Conservation (phyloP, 2,888 invertebrate genomes). For the Lasioglossum pauxillum region DNA sequence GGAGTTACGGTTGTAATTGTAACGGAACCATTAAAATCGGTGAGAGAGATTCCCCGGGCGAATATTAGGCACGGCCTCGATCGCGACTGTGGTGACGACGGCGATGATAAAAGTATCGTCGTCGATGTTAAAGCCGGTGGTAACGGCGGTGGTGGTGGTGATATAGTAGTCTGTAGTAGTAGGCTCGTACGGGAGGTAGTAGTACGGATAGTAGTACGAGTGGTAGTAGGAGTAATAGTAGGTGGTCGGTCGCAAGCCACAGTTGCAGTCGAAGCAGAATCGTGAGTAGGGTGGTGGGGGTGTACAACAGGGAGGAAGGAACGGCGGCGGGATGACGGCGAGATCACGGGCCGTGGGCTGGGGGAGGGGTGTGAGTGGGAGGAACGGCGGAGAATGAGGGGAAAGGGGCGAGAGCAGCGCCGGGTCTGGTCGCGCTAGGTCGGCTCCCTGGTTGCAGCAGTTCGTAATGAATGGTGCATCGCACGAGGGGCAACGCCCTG, state of each 20-base stretch:
- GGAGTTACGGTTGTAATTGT: conserved; percentile 57
- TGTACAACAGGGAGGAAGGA: conserved; percentile 26
- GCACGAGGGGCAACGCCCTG: conserved; percentile 81
- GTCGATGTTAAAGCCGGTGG: conserved; percentile 10
- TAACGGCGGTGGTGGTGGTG: conserved; percentile 16
- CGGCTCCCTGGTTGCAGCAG: conserved; percentile 76
- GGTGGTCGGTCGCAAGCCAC: conserved; percentile 59
- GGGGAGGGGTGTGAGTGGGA: neutral
- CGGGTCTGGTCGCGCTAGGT: conserved; percentile 77
- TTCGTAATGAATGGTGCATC: conserved; percentile 81
- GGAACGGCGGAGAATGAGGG: neutral
- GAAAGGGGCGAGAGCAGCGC: conserved; percentile 46
- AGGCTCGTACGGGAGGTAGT: conserved; percentile 35
- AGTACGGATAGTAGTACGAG: conserved; percentile 49
- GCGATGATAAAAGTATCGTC: conserved; percentile 4
- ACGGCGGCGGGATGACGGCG: conserved; percentile 21
- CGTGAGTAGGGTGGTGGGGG: conserved; percentile 39
- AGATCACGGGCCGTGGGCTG: neutral
- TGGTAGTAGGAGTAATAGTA: conserved; percentile 62
- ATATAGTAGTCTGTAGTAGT: conserved; percentile 19
- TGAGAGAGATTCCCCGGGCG: conserved; percentile 46
- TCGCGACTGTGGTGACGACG: conserved; percentile 30
- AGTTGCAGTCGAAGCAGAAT: conserved; percentile 65
- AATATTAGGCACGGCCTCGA: conserved; percentile 51
- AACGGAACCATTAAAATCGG: conserved; percentile 56